Conservation (phyloP, 2,888 invertebrate genomes). For the Trachelus tabidus region DNA sequence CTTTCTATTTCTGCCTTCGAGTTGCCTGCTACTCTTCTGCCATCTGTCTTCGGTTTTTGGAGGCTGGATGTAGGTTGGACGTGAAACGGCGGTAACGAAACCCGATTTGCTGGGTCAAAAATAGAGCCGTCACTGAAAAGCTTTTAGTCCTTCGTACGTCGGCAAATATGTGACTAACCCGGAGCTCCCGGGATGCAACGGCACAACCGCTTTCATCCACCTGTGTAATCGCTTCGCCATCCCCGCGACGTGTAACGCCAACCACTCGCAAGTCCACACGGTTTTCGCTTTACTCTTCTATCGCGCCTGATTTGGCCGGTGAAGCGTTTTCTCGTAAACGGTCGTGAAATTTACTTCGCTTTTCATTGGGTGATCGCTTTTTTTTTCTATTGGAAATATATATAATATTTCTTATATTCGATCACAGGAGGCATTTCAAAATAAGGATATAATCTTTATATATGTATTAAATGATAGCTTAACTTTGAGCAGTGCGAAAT, state of each 20-base stretch:
- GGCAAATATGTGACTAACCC: constrained; percentile 57
- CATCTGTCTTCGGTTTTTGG: too few relatives aligned
- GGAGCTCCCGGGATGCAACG: constrained; percentile 33
- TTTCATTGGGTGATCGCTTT: too few relatives aligned
- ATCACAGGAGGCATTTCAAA: too few relatives aligned
- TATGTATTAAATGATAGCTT: too few relatives aligned
- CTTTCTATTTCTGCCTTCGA: too few relatives aligned
- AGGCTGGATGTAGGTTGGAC: too few relatives aligned
- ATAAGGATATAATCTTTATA: too few relatives aligned
- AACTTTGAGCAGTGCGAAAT: too few relatives aligned
- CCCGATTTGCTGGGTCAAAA: constrained; percentile 50
- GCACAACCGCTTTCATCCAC: constrained; percentile 41
- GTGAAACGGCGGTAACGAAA: constrained; percentile 31
- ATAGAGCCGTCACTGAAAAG: constrained; percentile 50
- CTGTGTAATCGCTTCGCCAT: constrained; percentile 44
- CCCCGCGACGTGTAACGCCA: constrained; percentile 13
- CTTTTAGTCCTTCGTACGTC: constrained; percentile 53
- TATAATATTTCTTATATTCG: too few relatives aligned
- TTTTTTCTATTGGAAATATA: too few relatives aligned
- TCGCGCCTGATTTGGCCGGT: background rate
- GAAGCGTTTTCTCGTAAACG: constrained; percentile 27
- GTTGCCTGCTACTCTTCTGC: too few relatives aligned
- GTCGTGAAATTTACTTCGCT: constrained; percentile 28
- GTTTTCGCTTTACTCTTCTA: background rate
- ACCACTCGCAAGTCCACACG: background rate